Conservation (phyloP, 2,888 invertebrate species). For the Xestobium rufovillosum region DNA sequence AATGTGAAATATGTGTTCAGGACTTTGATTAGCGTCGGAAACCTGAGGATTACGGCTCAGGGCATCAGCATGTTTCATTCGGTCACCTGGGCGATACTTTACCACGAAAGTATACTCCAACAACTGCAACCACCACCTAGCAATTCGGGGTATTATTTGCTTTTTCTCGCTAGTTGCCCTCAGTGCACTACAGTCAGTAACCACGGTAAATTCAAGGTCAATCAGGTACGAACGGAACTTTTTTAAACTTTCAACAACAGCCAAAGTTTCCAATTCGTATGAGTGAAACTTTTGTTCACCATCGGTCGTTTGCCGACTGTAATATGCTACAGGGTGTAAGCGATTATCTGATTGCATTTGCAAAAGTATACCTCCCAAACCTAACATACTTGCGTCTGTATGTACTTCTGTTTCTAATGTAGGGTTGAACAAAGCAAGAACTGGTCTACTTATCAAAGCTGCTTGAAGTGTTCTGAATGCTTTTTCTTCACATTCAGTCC, state of each 20-base stretch:
- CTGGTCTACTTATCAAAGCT: constrained; percentile 14
- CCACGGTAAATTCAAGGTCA: constrained; percentile 28
- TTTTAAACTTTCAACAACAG: constrained; percentile 30
- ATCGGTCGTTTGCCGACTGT: constrained; percentile 29
- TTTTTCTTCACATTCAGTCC: constrained; percentile 15
- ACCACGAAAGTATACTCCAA: too few relatives aligned
- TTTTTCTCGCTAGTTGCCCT: too few relatives aligned
- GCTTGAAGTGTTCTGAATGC: constrained; percentile 19
- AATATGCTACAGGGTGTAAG: constrained; percentile 30
- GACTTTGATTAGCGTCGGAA: constrained; percentile 14
- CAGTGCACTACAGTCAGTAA: too few relatives aligned
- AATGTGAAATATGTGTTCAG: too few relatives aligned
- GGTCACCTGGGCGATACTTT: too few relatives aligned
- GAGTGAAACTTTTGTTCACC: constrained; percentile 33
- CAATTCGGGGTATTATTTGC: too few relatives aligned
- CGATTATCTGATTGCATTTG: constrained; percentile 23
- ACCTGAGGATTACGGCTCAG: constrained; percentile 30
- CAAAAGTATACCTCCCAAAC: constrained; percentile 28
- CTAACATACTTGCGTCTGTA: constrained; percentile 27
- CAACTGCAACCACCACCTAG: too few relatives aligned
- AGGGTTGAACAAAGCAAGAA: constrained; percentile 23
- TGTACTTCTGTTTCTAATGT: constrained; percentile 27
- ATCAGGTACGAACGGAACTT: constrained; percentile 34
- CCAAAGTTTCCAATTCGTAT: constrained; percentile 36
- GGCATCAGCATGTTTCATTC: too few relatives aligned